phyloP scores from a whole-genome alignment of 2,888 invertebrate species.

The Sesamia inferens region DNA sequence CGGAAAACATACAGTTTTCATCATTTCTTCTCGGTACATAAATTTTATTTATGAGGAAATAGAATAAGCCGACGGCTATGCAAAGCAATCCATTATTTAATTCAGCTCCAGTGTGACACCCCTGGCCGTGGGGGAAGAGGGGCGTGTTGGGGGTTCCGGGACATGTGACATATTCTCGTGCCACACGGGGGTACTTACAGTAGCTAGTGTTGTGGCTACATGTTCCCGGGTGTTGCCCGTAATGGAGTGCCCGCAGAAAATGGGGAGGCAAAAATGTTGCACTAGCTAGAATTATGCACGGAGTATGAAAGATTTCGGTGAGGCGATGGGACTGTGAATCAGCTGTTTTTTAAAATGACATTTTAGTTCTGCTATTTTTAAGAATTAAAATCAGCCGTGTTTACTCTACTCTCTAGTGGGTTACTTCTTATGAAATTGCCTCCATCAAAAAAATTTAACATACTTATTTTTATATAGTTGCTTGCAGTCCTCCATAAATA shows the following conservation, averaged over 20 bases:
- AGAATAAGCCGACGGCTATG: constrained; percentile 73
- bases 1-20: constrained; percentile 41
- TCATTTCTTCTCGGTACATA: constrained; percentile 46
- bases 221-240: constrained; percentile 77
- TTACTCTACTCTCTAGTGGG: too few species aligned
- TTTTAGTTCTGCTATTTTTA: not conserved
- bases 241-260: constrained; percentile 78
- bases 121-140: constrained; percentile 64
- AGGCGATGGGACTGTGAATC: not conserved
- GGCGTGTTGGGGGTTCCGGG: constrained; percentile 71
- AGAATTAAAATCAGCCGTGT: not conserved
- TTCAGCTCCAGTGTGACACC: constrained; percentile 73
- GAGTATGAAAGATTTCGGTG: constrained; percentile 38
- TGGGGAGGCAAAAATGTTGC: constrained; percentile 68
- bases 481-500: too few species aligned
- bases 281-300: constrained; percentile 59
- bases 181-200: constrained; percentile 80
- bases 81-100: constrained; percentile 82
- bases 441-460: not conserved
- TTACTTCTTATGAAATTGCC: not conserved
- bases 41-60: constrained; percentile 68
- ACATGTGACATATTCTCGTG: constrained; percentile 86
- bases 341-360: constrained; percentile 3
- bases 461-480: not conserved
- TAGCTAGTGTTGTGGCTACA: constrained; percentile 77